Conservation (phyloP, 2,113 vertebrate species). For the Scortum barcoo region DNA sequence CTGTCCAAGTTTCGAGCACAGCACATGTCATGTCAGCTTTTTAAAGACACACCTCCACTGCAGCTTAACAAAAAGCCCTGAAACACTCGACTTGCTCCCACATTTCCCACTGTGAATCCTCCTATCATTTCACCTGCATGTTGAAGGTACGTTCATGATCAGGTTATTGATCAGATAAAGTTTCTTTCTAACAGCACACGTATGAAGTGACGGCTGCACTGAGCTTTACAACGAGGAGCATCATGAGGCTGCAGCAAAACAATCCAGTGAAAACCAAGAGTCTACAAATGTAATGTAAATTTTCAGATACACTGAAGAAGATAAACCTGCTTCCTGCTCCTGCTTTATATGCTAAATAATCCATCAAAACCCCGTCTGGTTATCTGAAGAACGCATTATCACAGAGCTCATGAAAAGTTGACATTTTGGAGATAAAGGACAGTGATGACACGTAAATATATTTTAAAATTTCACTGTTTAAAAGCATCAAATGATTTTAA, state of each 20-base stretch:
- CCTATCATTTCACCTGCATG: background rate
- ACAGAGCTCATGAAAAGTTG: too few species aligned
- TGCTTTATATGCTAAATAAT: too few species aligned
- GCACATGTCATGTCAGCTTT: slow-evolving; percentile 7
- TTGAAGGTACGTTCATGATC: background rate
- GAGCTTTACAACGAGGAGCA: background rate
- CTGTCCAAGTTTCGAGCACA: slow-evolving; percentile 55
- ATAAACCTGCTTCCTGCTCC: too few species aligned
- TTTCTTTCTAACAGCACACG: background rate
- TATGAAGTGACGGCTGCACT: background rate
- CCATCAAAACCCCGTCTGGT: too few species aligned
- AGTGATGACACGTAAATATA: background rate
- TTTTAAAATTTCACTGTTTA: too few species aligned
- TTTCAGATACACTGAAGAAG: background rate
- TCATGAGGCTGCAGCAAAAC: background rate
- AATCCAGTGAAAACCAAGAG: background rate
- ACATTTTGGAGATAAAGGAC: background rate
- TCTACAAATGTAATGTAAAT: background rate
- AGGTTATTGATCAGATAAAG: background rate
- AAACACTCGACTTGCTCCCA: background rate
- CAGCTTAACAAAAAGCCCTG: background rate
- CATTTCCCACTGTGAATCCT: background rate
- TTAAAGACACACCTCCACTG: background rate
- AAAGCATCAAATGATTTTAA: background rate
- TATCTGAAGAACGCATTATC: too few species aligned